Conservation (phyloP, 2,888 invertebrate species). For the Metacarcinus magister region DNA sequence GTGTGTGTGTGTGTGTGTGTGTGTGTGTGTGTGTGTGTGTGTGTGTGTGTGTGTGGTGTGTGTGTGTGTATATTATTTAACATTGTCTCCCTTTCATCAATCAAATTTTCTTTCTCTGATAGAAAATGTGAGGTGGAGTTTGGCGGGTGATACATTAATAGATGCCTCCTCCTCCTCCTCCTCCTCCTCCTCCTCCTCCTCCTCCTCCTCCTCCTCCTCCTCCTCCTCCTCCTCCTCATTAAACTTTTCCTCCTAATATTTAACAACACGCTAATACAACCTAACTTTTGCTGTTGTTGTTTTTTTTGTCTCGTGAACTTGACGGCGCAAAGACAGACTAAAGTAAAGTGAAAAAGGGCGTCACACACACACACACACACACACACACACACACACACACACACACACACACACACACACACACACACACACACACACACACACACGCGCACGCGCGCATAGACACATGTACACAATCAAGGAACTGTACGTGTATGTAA, state of each 20-base stretch:
- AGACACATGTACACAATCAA: not conserved
- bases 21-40: not conserved
- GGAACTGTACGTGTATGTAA: not conserved
- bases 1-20: not conserved
- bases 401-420: not conserved
- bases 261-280: not conserved
- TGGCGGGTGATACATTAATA: not conserved
- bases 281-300: not conserved
- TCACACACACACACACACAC: too few relatives aligned
- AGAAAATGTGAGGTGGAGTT: constrained; percentile 4
- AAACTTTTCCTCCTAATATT: not conserved
- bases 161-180: not conserved
- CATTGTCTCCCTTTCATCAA: not conserved
- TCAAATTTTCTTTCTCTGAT: not conserved
- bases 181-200: not conserved
- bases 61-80: not conserved
- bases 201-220: not conserved
- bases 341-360: not conserved
- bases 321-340: not conserved
- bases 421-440: constrained; percentile 28
- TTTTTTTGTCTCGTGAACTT: not conserved
- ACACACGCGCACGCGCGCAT: too few relatives aligned
- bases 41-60: too few relatives aligned
- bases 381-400: constrained; percentile 52
- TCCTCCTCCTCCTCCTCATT: not conserved